A percentile compares a stretch with the other conserved stretches of the same genome.
phyloP scores from a whole-genome alignment of 2,888 invertebrate genomes.

The Ypsolopha sequella region DNA sequence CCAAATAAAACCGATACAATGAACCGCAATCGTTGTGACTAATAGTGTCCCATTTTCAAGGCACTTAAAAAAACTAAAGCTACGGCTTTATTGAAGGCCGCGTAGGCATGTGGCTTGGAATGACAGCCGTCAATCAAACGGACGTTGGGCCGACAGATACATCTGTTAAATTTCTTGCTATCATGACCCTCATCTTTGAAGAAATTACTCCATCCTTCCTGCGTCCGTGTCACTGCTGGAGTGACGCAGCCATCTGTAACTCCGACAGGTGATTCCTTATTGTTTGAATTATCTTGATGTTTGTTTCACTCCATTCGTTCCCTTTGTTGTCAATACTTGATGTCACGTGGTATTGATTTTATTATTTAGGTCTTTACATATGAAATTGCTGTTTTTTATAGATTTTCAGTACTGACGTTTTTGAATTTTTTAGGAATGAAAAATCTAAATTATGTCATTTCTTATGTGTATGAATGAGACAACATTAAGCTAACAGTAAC shows the following conservation, averaged over 20 bases:
- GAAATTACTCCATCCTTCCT: conserved; percentile 47
- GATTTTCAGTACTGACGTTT: too few species aligned
- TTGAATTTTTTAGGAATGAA: too few species aligned
- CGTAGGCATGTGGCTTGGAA: conserved; percentile 13
- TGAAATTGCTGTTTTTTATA: too few species aligned
- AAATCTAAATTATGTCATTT: too few species aligned
- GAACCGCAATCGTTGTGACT: neutral
- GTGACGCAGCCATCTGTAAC: conserved; percentile 28
- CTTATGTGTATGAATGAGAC: too few species aligned
- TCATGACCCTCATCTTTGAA: conserved; percentile 52
- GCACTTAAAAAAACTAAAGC: neutral
- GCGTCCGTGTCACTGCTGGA: conserved; percentile 32
- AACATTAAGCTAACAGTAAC: too few species aligned
- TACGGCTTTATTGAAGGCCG: neutral
- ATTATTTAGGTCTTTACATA: too few species aligned
- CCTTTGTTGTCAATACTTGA: neutral
- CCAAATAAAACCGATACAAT: conserved; percentile 16
- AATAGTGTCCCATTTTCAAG: conserved; percentile 1
- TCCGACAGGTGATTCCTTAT: conserved; percentile 14
- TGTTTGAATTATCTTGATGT: too few species aligned
- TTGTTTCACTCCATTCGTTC: neutral
- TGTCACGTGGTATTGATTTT: too few species aligned
- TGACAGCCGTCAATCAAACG: conserved; percentile 40
- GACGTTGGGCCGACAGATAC: conserved; percentile 31
- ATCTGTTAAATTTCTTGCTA: conserved; percentile 48